Evolutionary conservation across 1,140 invertebrate species (phyloP), one percentile per base, ranked within the genome.

Genomic region (Hetaerina americana): DNA sequence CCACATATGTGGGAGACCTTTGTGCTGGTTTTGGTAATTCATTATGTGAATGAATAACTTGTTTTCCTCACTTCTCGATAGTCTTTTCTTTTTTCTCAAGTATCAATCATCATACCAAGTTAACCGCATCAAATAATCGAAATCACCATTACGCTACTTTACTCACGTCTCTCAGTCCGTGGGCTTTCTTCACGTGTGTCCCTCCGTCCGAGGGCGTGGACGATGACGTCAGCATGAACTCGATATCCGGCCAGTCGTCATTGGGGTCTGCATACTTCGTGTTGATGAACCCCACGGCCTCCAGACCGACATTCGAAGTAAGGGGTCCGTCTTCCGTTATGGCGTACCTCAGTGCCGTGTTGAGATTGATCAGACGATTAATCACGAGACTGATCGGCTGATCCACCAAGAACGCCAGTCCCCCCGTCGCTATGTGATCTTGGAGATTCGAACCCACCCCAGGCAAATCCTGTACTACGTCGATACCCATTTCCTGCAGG

Each of bases 161-260:
- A 57, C 40, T 57, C 10, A 57, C 88, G 71, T 93, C 88, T 0
- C 86, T 88, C 0, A 94, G 79, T 0, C 92, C 90, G 75, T 94
- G 92, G 0, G 92, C 91, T 57, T 82, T 87, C 75, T 90, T 91
- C 0, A 90, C 87, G 76, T 80, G 79, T 0, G 84, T 87, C 0
- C 89, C 90, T n/a, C 89, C 89, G 75, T 94, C 92, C 0, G 91
- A 92, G 68, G 84, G 87, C 0, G 89, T 90, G 0, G 90, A 91
- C 0, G 89, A 87, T n/a, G 91, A 90, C 0, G 91, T 89, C 78
- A 94, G 81, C 89, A 93, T 94, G 77, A 95, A 94, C 74, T 94
- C 91, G 71, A 95, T 94, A 76, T 96, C 93, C 0, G 93, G 93
- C 91, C 92, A 95, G 77, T 94, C 92, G 72, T 93, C 90, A 0